Base-by-base conservation (phyloP, 2,888 invertebrate species). In the Drosophila picticornis region DNA sequence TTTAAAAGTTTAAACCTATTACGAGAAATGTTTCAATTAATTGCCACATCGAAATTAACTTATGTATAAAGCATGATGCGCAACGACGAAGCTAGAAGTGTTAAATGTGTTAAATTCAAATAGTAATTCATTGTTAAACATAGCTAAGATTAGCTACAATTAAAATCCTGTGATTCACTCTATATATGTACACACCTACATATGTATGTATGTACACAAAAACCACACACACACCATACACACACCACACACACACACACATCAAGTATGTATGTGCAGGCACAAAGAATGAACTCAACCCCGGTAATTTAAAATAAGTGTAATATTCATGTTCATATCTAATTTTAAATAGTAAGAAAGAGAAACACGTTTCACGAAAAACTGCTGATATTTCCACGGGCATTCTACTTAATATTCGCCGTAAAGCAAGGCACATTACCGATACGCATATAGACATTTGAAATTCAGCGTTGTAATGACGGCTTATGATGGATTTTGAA, bases 151-250 rank as follows among this genome's bases (percentile, higher is more conserved):
- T 90, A 88, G 90, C 81, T 83, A 78, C 90, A 87, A 80, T 90
- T 81, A 66, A 90, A 88, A 90, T 89, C 88, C 88, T 88, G 88
- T 88, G 88, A 88, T 88, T 90, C 90, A 88, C 81, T 83, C 75
- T 90, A 77, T 81, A 83, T 82, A 75, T 79, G 46, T 46, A 46
- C 46, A 78, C 70, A 61, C 64, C 55, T 64, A 38, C 68, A 75
- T 65, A 78, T 69, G 71, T 76, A 72, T 79, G 67, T 59, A 60
- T 60, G 43, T 62, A 65, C 50, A 36, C 36, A 32, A 52, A 66
- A 16, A 25, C 46, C 46, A 40, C 40, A 19, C 19, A 40, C 10
- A 40, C 40, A 32, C 32, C 22, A 40, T n/a, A 40, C n/a, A 22
- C 13, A 46, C 46, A 34, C 43, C n/a, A 43, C 43, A 19, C 38